Evolutionary conservation across 2,888 invertebrate species (phyloP).

Genomic region (Nomada goodeniana): DNA sequence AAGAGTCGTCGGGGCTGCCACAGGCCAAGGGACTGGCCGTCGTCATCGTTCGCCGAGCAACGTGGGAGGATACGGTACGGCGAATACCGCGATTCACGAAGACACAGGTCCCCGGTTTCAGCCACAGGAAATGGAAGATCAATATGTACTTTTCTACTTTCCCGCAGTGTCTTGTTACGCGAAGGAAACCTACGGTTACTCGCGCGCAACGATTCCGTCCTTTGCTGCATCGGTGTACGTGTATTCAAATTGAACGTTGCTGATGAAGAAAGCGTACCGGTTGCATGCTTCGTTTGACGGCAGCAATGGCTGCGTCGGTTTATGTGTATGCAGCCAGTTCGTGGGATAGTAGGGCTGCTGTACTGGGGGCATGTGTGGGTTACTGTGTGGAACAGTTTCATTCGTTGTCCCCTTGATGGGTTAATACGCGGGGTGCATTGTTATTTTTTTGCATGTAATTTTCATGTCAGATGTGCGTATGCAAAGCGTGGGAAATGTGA

Average conservation of each 20-base stretch:
- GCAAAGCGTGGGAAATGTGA: neutral
- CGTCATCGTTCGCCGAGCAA: conserved; percentile 67
- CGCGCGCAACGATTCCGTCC: conserved; percentile 16
- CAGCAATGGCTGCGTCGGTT: conserved; percentile 8
- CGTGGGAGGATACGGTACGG: conserved; percentile 66
- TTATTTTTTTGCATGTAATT: neutral
- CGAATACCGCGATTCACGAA: conserved; percentile 58
- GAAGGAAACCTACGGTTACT: conserved; percentile 20
- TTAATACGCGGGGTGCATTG: too few species aligned
- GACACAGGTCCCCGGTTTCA: conserved; percentile 40
- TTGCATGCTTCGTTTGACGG: conserved; percentile 34
- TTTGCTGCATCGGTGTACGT: neutral
- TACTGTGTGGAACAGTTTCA: neutral
- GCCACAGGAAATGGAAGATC: conserved; percentile 63
- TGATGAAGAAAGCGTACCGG: conserved; percentile 30
- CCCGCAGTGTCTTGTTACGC: conserved; percentile 44
- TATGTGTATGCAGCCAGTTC: neutral
- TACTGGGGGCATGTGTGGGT: neutral
- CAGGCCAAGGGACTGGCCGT: conserved; percentile 19
- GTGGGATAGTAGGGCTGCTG: neutral
- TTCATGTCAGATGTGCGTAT: neutral
- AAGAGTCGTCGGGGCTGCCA: conserved; percentile 28
- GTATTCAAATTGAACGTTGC: conserved; percentile 34
- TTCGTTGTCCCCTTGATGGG: neutral
- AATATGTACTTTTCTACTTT: conserved; percentile 54